Conservation (phyloP, 2,888 invertebrate species). For the Griposia aprilina region DNA sequence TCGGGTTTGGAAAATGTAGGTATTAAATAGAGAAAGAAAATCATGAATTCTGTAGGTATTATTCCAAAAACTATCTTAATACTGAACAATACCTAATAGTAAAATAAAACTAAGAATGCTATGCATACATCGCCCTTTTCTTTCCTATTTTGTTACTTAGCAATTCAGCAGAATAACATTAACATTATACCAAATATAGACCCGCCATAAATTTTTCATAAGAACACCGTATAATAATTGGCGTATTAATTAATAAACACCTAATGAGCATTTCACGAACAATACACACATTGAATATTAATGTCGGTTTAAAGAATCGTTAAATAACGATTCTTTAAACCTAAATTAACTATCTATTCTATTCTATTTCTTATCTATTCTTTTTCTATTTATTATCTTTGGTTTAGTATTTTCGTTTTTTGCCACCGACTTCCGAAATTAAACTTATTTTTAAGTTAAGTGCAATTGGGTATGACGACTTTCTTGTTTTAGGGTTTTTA, state of each 20-base stretch:
- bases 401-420: too few species aligned
- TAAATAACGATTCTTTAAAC: too few species aligned
- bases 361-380: too few species aligned
- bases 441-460: too few species aligned
- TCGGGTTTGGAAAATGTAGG: too few species aligned
- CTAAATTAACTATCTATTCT: too few species aligned
- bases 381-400: too few species aligned
- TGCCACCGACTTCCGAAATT: too few species aligned
- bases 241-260: constrained; percentile 29
- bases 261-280: constrained; percentile 7
- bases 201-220: constrained; percentile 5
- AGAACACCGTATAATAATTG: constrained; percentile 16
- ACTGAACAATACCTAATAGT: neutral
- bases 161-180: constrained; percentile 17
- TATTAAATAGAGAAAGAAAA: neutral
- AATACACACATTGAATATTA: neutral
- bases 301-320: too few species aligned
- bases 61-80: neutral
- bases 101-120: neutral
- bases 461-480: too few species aligned
- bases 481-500: too few species aligned
- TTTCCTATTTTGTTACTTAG: neutral
- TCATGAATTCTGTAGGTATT: neutral
- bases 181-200: constrained; percentile 43
- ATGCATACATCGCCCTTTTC: constrained; percentile 14